Percentiles rank a stretch among this genome's conserved stretches.
These are phyloP conservation scores for Varecia variegata DNA, from an alignment of 2,797 vertebrate genomes.

Conservation along the genomic window DNA sequence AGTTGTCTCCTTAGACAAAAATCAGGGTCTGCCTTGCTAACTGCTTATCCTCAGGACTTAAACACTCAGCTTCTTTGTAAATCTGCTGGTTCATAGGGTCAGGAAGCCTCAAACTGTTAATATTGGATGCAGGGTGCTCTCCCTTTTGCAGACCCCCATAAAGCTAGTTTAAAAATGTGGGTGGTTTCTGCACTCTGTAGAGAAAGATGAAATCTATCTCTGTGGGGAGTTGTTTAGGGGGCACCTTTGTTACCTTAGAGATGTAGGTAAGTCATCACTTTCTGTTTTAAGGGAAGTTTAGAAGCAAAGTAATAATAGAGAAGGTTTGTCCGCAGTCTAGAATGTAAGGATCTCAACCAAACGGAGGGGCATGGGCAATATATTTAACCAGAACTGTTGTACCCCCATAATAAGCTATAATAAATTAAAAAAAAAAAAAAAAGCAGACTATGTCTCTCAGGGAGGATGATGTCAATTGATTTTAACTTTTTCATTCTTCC, in stretches of 20 bases:
- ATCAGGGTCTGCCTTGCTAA: neutral
- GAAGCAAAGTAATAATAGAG: neutral
- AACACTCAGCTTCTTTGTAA: constrained; percentile 31
- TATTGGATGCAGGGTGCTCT: neutral
- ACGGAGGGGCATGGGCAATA: too few relatives aligned
- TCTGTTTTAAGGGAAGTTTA: neutral
- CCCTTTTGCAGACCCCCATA: neutral
- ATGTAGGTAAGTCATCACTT: neutral
- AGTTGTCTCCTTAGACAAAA: neutral
- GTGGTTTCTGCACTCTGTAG: neutral
- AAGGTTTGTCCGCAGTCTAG: neutral
- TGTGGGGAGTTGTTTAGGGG: neutral
- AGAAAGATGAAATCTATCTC: neutral
- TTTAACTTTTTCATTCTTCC: neutral
- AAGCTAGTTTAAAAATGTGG: neutral
- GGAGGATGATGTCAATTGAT: neutral
- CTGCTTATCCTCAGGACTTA: neutral
- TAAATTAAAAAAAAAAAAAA: too few relatives aligned
- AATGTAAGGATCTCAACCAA: neutral
- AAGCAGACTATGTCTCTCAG: neutral
- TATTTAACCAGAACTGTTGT: too few relatives aligned
- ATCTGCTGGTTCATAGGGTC: neutral
- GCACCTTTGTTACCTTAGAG: neutral
- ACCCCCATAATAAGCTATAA: too few relatives aligned
- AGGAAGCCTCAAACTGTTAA: constrained; percentile 48